Evolutionary conservation across 2,888 invertebrate genomes (phyloP).

Genomic region (Sipunculus nudus): DNA sequence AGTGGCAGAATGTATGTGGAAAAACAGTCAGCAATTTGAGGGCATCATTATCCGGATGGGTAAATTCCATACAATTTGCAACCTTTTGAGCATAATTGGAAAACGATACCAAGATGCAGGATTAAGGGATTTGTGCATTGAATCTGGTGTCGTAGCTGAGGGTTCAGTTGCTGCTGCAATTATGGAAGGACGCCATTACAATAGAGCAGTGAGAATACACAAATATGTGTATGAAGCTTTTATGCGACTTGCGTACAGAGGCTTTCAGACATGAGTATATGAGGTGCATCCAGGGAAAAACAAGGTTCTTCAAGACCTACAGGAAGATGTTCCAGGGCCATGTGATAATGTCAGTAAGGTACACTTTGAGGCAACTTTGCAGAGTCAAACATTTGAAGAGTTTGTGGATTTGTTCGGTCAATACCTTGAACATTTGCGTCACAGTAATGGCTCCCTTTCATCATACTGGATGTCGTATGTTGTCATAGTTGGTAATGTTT

Average conservation of each 20-base stretch:
- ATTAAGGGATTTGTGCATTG: slow-evolving; percentile 30
- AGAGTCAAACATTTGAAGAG: neutral
- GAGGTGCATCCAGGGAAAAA: slow-evolving; percentile 2
- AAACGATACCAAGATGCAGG: slow-evolving; percentile 37
- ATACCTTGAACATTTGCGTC: slow-evolving; percentile 13
- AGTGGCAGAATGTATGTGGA: slow-evolving; percentile 35
- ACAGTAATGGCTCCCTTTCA: slow-evolving; percentile 21
- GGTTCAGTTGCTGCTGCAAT: slow-evolving; percentile 30
- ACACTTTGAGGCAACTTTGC: neutral
- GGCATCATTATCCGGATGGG: slow-evolving; percentile 34
- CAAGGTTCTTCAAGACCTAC: neutral
- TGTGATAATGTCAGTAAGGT: neutral
- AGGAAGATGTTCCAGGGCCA: neutral
- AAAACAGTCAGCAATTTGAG: slow-evolving; percentile 15
- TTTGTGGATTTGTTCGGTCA: neutral
- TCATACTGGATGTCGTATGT: slow-evolving; percentile 40
- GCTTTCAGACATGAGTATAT: slow-evolving; percentile 9
- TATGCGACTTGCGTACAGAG: slow-evolving; percentile 24
- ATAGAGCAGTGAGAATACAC: slow-evolving; percentile 16
- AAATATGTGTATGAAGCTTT: slow-evolving; percentile 37
- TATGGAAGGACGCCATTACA: slow-evolving; percentile 20
- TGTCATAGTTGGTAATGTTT: slow-evolving; percentile 44
- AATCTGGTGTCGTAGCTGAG: slow-evolving; percentile 38
- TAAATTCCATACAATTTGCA: slow-evolving; percentile 34
- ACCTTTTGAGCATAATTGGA: slow-evolving; percentile 29